Conservation (phyloP, 2,113 vertebrate genomes). For the Lycaon pictus region DNA sequence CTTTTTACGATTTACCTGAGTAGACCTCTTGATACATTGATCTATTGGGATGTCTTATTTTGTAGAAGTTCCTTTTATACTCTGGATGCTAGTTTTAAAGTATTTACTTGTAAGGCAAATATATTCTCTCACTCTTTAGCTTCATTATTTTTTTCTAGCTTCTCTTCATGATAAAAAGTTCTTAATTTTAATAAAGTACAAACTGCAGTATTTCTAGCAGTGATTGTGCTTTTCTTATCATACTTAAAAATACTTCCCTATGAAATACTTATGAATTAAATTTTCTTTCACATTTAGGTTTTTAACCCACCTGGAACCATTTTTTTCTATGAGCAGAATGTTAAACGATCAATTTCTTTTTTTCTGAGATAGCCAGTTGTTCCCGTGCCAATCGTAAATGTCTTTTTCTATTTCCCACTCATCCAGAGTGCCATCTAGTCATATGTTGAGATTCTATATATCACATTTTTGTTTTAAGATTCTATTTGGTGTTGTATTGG, state of each 20-base stretch:
- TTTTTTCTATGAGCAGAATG: not conserved
- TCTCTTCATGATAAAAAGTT: not conserved
- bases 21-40: not conserved
- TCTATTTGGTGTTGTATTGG: not conserved
- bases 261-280: not conserved
- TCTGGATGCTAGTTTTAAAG: not conserved
- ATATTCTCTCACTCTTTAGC: not conserved
- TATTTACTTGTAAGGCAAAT: not conserved
- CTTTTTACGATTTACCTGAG: not conserved
- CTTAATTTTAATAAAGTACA: not conserved
- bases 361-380: not conserved
- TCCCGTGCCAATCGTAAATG: not conserved
- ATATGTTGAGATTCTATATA: not conserved
- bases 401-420: not conserved
- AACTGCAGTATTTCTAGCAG: not conserved
- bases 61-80: not conserved
- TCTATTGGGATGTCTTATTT: not conserved
- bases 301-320: not conserved
- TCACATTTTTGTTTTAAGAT: not conserved
- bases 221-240: not conserved
- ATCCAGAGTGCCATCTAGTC: not conserved
- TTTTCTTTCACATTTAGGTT: not conserved
- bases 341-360: not conserved
- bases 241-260: not conserved
- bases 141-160: not conserved